phyloP scores from a whole-genome alignment of 1,140 invertebrate species.

The Anagrus nilaparvatae region DNA sequence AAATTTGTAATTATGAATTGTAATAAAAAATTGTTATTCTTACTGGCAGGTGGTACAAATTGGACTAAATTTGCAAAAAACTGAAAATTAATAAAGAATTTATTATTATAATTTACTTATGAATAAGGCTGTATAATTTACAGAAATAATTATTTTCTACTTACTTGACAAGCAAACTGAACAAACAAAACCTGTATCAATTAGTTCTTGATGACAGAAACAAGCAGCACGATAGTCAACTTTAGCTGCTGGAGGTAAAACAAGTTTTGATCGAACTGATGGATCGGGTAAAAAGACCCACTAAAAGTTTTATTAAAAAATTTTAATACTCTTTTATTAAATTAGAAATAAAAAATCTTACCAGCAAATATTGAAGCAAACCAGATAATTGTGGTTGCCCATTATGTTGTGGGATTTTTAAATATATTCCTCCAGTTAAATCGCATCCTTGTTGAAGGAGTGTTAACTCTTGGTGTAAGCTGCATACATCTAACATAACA shows the following conservation, averaged over 20 bases:
- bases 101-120: conserved; percentile 2
- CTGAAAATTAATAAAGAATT: conserved; percentile 50
- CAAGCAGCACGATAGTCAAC: conserved; percentile 95
- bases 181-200: conserved; percentile 94
- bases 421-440: conserved; percentile 86
- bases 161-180: conserved; percentile 94
- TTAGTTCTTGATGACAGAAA: conserved; percentile 93
- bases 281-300: conserved; percentile 91
- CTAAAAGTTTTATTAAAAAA: conserved; percentile 39
- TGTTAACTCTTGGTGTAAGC: conserved; percentile 82
- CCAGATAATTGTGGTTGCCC: conserved; percentile 46
- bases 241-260: conserved; percentile 78
- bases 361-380: conserved; percentile 87
- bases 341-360: conserved; percentile 33
- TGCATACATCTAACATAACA: conserved; percentile 87
- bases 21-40: conserved; percentile 43
- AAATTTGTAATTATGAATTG: too few species aligned
- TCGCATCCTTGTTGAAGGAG: conserved; percentile 92
- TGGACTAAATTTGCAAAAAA: conserved; percentile 95
- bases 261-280: conserved; percentile 66
- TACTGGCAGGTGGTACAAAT: conserved; percentile 96
- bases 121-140: background rate
- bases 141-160: too few species aligned
- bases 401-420: conserved; percentile 58
- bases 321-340: background rate